Percentiles rank a stretch among this genome's conserved stretches.
phyloP scores from a whole-genome alignment of 2,888 invertebrate species.

The Lacanobia oleracea region DNA sequence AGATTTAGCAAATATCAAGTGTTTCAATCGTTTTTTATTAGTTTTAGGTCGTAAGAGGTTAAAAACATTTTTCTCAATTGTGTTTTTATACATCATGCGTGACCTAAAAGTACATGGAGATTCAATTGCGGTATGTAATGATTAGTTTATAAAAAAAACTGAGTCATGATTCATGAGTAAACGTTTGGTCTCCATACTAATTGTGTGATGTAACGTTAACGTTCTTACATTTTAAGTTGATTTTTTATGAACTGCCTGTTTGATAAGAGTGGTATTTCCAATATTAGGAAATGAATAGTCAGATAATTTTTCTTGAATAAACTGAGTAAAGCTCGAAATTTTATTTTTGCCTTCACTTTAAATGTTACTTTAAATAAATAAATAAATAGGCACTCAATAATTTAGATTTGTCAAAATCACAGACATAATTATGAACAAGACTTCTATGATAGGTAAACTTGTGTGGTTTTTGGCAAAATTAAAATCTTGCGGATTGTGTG shows the following conservation, averaged over 20 bases:
- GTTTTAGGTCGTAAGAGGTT: not conserved
- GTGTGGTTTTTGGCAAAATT: not conserved
- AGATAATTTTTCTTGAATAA: slow-evolving; percentile 7
- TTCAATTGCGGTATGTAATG: not conserved
- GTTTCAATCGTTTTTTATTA: not conserved
- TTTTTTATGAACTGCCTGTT: not conserved
- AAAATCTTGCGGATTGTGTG: not conserved
- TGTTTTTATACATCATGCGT: not conserved
- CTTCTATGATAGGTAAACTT: not conserved
- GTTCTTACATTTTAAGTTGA: slow-evolving; percentile 5
- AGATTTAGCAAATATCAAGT: not conserved
- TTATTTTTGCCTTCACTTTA: not conserved
- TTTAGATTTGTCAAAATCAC: not conserved
- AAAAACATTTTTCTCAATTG: not conserved
- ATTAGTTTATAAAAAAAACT: slow-evolving; percentile 1
- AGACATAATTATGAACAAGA: not conserved
- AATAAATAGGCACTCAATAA: not conserved
- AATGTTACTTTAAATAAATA: not conserved
- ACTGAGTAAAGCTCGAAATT: slow-evolving; percentile 6
- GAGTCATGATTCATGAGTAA: not conserved
- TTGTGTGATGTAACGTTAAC: slow-evolving; percentile 10
- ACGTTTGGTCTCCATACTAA: not conserved
- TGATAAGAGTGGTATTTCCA: slow-evolving; percentile 36
- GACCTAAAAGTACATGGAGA: not conserved
- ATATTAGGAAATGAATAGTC: slow-evolving; percentile 16